Base-by-base conservation (phyloP, 2,888 invertebrate genomes). In the Thelaira solivaga region DNA sequence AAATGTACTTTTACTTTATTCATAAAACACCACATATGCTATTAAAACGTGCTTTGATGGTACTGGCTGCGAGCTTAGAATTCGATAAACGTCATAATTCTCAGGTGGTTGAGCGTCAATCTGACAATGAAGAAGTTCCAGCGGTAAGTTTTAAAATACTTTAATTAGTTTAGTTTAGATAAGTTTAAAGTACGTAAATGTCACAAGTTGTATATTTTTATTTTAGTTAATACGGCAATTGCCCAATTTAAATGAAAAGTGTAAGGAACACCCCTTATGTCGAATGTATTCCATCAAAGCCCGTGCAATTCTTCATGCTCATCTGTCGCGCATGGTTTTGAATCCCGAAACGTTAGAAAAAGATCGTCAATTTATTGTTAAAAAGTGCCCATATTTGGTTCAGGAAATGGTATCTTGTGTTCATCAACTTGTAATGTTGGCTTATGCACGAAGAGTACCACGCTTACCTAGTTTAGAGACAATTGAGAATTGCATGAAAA, bases 331-430 rank as follows among this genome's bases (percentile, higher is more conserved):
- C 55, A 92, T 98, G 85, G 90, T 91, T 2, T 88, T 97, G 18
- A 95, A 95, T 83, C 91, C 92, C 0, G 91, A 92, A 59, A 96
- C 96, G 0, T 89, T 97, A 57, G 97, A 97, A 84, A 92, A 93
- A 86, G 97, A 98, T 90, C 91, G 95, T 43, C 92, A 94, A 83
- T 94, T 94, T 84, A 92, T 96, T 65, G 93, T 96, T 51, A 95
- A 94, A 82, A 97, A 98, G 88, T 96, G 96, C 87, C 98, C 98
- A 0, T 97, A 97, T 88, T 92, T 99, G 45, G 94, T 99, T 65
- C 96, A 98, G 84, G 99, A 99, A 90, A 98, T 99, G 96, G 95
- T 99, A 65, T 96, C 95, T 85, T 97, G 97, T 87, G 95, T 97
- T 11, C 96, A 97, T 85, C 97, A 98, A 88, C 91, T 99, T 47